Percentiles rank a stretch among this genome's conserved stretches.
phyloP scores from a whole-genome alignment of 1,140 invertebrate species.

The Calliopsis andreniformis region DNA sequence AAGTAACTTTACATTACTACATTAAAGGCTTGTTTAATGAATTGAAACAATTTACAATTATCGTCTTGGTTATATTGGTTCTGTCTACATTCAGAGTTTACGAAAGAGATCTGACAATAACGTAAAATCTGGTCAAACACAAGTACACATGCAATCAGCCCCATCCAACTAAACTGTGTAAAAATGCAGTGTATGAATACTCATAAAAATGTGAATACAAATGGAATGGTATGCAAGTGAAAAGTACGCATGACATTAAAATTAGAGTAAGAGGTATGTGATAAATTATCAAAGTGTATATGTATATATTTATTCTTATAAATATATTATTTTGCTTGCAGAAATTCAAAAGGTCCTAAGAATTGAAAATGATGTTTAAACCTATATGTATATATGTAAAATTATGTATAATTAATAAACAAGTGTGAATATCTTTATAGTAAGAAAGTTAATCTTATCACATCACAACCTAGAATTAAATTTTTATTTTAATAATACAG shows the following conservation, averaged over 20 bases:
- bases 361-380: no score
- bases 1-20: neutral
- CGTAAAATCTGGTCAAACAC: constrained; percentile 23
- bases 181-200: neutral
- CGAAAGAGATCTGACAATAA: constrained; percentile 17
- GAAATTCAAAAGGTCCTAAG: no score
- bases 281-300: no score
- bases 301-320: no score
- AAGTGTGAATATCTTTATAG: no score
- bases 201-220: neutral
- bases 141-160: neutral
- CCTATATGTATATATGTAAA: no score
- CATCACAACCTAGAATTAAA: no score
- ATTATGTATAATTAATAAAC: no score
- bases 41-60: neutral
- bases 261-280: no score
- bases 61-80: constrained; percentile 3
- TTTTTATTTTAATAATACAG: no score
- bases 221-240: neutral
- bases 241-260: neutral
- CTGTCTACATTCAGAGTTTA: constrained; percentile 21
- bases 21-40: neutral
- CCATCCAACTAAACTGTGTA: neutral
- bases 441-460: no score
- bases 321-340: no score